A percentile compares a stretch with the other conserved stretches of the same genome.
These are phyloP conservation scores for Xenopus tropicalis DNA, from an alignment of 2,113 vertebrate species.

Conservation along the genomic window UCB_Xtro_10.0 CM004446.2:116577501-116578000, in stretches of 20 bases:
- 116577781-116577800: neutral
- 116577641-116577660: slow-evolving; percentile 6
- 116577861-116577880: too few species aligned
- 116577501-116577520: too few species aligned
- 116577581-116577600: neutral
- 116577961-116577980: too few species aligned
- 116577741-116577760: neutral
- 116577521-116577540: too few species aligned
- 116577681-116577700: neutral
- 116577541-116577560: neutral
- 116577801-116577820: neutral
- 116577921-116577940: too few species aligned
- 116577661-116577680: neutral
- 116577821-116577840: neutral
- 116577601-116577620: neutral
- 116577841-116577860: too few species aligned
- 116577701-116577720: neutral
- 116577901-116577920: too few species aligned
- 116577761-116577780: slow-evolving; percentile 4
- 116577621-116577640: neutral
- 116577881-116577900: too few species aligned
- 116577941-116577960: too few species aligned
- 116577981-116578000: too few species aligned
- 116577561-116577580: neutral
- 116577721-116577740: neutral